These are phyloP conservation scores for Nineta flava DNA, from an alignment of 2,888 invertebrate genomes.

Conservation along the genomic window DNA sequence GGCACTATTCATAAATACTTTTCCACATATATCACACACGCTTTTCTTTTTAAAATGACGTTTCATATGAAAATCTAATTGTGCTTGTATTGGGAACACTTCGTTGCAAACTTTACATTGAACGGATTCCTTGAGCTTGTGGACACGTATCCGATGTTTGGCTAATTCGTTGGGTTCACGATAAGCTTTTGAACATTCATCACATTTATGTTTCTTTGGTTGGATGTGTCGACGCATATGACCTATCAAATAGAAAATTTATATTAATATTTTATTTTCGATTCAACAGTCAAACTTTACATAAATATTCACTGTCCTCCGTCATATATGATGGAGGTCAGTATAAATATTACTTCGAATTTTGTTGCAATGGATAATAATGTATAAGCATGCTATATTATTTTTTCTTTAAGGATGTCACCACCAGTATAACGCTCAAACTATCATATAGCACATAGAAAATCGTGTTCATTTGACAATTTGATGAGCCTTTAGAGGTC, in stretches of 20 bases:
- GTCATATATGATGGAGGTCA: no score
- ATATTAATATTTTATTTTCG: no score
- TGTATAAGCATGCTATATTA: no score
- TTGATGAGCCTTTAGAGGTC: no score
- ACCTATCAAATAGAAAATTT: neutral
- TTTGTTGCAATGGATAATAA: no score
- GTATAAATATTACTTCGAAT: no score
- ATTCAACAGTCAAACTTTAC: no score
- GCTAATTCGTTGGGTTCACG: neutral
- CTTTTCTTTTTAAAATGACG: neutral
- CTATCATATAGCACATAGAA: no score
- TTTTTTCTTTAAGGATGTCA: no score
- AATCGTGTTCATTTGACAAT: no score
- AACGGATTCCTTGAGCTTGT: neutral
- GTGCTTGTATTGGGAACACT: neutral
- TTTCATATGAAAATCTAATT: conserved; percentile 1
- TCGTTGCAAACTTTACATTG: neutral
- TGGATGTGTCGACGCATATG: neutral
- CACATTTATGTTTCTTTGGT: neutral
- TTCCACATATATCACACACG: neutral
- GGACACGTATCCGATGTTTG: neutral
- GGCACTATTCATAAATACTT: neutral
- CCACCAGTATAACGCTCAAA: no score
- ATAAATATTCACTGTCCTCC: no score
- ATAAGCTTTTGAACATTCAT: neutral